A percentile compares a stretch with the other conserved stretches of the same genome.
phyloP scores from a whole-genome alignment of 2,888 invertebrate species.

The Drosophila meridionalis region DNA sequence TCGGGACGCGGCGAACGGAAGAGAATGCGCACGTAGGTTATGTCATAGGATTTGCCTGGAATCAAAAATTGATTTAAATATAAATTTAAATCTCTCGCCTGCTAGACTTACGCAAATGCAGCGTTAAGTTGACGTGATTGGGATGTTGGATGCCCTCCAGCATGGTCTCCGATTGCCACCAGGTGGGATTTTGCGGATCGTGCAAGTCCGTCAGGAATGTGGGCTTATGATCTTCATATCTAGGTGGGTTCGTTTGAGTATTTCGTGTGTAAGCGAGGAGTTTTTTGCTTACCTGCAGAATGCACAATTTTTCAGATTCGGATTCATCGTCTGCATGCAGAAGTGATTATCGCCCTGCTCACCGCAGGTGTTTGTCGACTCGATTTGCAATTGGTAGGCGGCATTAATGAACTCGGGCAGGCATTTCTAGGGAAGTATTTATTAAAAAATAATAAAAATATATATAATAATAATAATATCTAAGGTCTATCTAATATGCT shows the following conservation, averaged over 20 bases:
- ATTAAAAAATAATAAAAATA: too few relatives aligned
- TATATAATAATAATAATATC: too few relatives aligned
- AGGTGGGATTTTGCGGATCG: conserved; percentile 94
- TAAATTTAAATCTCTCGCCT: neutral
- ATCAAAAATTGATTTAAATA: conserved; percentile 43
- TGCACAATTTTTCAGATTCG: conserved; percentile 92
- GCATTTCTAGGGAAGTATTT: conserved; percentile 88
- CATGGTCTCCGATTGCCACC: conserved; percentile 99
- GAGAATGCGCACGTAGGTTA: conserved; percentile 96
- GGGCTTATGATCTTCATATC: conserved; percentile 88
- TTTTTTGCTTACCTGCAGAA: conserved; percentile 87
- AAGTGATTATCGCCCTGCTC: conserved; percentile 91
- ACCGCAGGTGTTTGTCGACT: conserved; percentile 98
- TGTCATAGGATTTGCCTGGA: conserved; percentile 97
- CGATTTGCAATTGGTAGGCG: conserved; percentile 94
- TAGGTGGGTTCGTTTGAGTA: conserved; percentile 28
- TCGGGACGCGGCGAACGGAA: conserved; percentile 98
- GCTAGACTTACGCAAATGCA: conserved; percentile 90
- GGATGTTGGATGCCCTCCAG: conserved; percentile 96
- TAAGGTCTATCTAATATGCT: too few relatives aligned
- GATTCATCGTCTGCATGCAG: conserved; percentile 95
- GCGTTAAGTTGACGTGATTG: conserved; percentile 95
- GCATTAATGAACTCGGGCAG: conserved; percentile 98
- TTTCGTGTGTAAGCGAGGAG: accelerated
- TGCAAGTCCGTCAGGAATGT: conserved; percentile 95